A percentile compares a stretch with the other conserved stretches of the same genome.
Conservation (phyloP, 2,888 invertebrate species). For the Amaurobius ferox region DNA sequence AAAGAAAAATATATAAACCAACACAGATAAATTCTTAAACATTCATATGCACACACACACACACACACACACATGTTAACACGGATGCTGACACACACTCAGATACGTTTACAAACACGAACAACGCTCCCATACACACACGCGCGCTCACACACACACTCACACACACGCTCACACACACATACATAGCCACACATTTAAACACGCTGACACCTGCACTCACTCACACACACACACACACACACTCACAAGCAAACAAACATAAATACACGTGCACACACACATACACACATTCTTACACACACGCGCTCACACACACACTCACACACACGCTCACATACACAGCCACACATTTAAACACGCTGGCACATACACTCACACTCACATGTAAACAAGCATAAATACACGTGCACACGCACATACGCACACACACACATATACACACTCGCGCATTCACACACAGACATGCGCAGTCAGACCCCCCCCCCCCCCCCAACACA, state of each 20-base stretch:
- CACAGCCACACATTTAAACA: background rate
- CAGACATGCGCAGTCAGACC: background rate
- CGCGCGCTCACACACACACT: background rate
- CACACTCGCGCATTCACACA: slow-evolving; percentile 10
- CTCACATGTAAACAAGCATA: background rate
- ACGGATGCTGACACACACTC: background rate
- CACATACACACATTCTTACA: too few species aligned
- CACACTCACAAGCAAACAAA: slow-evolving; percentile 17
- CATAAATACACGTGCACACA: too few species aligned
- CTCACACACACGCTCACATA: too few species aligned
- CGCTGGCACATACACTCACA: background rate
- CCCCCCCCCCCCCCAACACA: background rate
- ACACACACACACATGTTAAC: slow-evolving; percentile 13
- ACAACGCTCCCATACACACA: background rate
- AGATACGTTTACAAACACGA: background rate
- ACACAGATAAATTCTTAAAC: too few species aligned
- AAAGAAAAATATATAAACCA: too few species aligned
- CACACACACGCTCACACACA: slow-evolving; percentile 1
- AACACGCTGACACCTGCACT: background rate
- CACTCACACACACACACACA: slow-evolving; percentile 6
- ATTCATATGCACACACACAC: slow-evolving; percentile 11
- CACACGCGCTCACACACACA: too few species aligned
- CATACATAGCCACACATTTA: background rate
- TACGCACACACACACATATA: slow-evolving; percentile 4
- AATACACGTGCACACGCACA: background rate